phyloP scores from a whole-genome alignment of 2,797 vertebrate species.

The Sarcoramphus papa region DNA sequence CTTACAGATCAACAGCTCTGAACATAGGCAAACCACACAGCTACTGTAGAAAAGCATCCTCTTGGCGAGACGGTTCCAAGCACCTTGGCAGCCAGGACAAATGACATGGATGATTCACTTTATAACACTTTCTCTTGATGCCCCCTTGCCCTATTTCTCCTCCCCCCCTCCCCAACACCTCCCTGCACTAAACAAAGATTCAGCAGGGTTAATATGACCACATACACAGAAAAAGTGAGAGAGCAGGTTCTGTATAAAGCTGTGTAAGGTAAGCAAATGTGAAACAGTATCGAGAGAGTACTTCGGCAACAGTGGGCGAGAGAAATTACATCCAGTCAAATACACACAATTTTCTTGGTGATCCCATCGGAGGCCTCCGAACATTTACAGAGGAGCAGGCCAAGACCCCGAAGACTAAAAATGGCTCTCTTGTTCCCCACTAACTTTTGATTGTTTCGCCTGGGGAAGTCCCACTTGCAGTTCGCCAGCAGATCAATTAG shows the following conservation, averaged over 20 bases:
- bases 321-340: neutral
- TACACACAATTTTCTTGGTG: neutral
- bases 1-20: conserved; percentile 38
- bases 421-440: neutral
- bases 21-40: conserved; percentile 20
- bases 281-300: neutral
- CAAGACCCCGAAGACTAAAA: neutral
- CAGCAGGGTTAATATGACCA: neutral
- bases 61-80: neutral
- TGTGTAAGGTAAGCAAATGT: neutral
- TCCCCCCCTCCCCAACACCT: neutral
- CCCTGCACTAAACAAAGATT: neutral
- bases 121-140: neutral
- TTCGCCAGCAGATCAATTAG: neutral
- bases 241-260: neutral
- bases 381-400: neutral
- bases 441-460: neutral
- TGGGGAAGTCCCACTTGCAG: neutral
- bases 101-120: conserved; percentile 32
- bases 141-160: neutral
- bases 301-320: neutral
- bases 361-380: neutral
- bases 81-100: conserved; percentile 34
- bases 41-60: conserved; percentile 8
- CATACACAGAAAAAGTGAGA: neutral